Percentiles rank a stretch among this genome's conserved stretches.
phyloP scores from a whole-genome alignment of 2,888 invertebrate species.

The Subacronicta megacephala region DNA sequence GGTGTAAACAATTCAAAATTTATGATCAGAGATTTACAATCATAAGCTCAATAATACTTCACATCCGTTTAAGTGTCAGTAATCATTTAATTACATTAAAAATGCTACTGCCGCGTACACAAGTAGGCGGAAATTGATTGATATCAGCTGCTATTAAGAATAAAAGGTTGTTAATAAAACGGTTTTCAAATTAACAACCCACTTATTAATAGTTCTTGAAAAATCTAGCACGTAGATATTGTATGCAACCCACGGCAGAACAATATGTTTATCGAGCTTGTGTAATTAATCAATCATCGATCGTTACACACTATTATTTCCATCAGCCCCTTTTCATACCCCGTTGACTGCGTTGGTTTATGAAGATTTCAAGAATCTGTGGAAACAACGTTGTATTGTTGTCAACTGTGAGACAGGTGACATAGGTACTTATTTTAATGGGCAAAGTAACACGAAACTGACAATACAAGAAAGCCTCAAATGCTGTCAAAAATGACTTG shows the following conservation, averaged over 20 bases:
- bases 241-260: conserved; percentile 37
- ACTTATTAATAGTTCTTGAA: conserved; percentile 17
- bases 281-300: conserved; percentile 47
- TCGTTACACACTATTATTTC: conserved; percentile 42
- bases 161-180: conserved; percentile 13
- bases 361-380: conserved; percentile 10
- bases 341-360: conserved; percentile 34
- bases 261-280: conserved; percentile 36
- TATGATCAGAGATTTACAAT: no score
- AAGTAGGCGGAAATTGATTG: conserved; percentile 36
- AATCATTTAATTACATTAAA: conserved; percentile 1
- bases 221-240: conserved; percentile 15
- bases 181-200: conserved; percentile 22
- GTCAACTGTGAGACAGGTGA: no score
- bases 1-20: no score
- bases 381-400: no score
- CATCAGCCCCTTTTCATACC: conserved; percentile 35
- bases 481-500: no score
- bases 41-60: no score
- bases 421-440: neutral
- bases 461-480: no score
- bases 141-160: conserved; percentile 17
- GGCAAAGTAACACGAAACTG: no score
- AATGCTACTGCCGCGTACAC: neutral
- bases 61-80: no score